phyloP scores from a whole-genome alignment of 2,888 invertebrate species.

The Rhamphomyia laevipes region DNA sequence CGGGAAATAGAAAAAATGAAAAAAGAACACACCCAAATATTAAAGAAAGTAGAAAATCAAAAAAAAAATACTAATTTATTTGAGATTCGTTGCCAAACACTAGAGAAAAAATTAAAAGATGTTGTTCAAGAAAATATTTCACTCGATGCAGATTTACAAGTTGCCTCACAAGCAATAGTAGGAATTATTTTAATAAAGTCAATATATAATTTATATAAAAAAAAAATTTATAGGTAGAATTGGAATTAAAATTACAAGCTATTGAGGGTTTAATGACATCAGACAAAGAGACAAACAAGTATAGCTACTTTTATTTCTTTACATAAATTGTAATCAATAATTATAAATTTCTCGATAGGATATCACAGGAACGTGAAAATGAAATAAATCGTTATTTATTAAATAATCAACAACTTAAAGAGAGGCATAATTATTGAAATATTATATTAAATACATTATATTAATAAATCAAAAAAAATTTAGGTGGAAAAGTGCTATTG shows the following conservation, averaged over 20 bases:
- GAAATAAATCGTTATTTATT: constrained; percentile 20
- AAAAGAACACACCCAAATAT: constrained; percentile 2
- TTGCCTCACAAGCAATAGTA: constrained; percentile 30
- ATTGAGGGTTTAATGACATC: constrained; percentile 46
- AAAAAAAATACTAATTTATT: constrained; percentile 24
- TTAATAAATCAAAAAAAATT: constrained; percentile 12
- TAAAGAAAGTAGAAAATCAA: constrained; percentile 18
- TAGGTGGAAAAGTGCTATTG: constrained; percentile 54
- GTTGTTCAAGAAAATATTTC: constrained; percentile 20
- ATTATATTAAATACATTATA: background rate
- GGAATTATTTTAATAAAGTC: background rate
- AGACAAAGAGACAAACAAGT: constrained; percentile 43
- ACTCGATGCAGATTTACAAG: constrained; percentile 31
- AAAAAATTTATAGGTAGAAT: constrained; percentile 32
- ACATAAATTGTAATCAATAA: background rate
- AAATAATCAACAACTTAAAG: constrained; percentile 19
- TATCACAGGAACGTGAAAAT: constrained; percentile 20
- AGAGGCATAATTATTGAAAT: constrained; percentile 17
- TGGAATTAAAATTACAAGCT: constrained; percentile 47
- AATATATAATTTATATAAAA: background rate
- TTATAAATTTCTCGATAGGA: background rate
- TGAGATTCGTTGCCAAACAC: constrained; percentile 27
- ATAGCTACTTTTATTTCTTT: constrained; percentile 5
- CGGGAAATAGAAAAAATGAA: background rate
- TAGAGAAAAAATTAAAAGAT: constrained; percentile 25